Evolutionary conservation across 2,113 vertebrate genomes (phyloP).

Genomic region (Mesoclemmys tuberculata): DNA sequence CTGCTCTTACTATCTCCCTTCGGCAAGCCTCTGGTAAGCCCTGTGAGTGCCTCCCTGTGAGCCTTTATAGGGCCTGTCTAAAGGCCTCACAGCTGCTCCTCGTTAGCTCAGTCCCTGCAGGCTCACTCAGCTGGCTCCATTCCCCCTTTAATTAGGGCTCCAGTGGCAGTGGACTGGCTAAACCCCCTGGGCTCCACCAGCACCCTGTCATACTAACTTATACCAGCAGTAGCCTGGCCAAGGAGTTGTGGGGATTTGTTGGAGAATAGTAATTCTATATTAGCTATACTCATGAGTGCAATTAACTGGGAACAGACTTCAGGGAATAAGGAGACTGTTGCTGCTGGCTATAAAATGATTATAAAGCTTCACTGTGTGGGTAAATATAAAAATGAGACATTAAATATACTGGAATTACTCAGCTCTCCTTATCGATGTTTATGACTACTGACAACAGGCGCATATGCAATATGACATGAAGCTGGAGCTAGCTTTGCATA

Average conservation of each 20-base stretch:
- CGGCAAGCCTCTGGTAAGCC: too few relatives aligned
- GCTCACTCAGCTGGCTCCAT: too few relatives aligned
- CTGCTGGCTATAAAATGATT: constrained; percentile 52
- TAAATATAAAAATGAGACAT: constrained; percentile 50
- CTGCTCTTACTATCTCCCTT: too few relatives aligned
- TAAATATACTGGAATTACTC: constrained; percentile 59
- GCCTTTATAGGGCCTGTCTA: too few relatives aligned
- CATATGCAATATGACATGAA: constrained; percentile 54
- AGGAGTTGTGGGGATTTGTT: background rate
- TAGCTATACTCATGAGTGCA: constrained; percentile 57
- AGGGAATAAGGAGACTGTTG: constrained; percentile 47
- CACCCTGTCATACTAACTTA: background rate
- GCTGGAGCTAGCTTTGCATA: constrained; percentile 43
- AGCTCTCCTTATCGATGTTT: constrained; percentile 51
- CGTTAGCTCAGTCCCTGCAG: too few relatives aligned
- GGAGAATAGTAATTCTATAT: constrained; percentile 54
- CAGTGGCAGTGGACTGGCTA: too few relatives aligned
- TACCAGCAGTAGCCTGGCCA: background rate
- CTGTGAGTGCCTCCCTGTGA: too few relatives aligned
- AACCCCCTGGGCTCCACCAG: too few relatives aligned
- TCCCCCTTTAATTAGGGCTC: too few relatives aligned
- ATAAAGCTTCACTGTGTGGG: constrained; percentile 40
- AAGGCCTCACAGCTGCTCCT: too few relatives aligned
- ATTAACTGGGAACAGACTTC: constrained; percentile 60
- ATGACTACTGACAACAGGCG: constrained; percentile 37